phyloP scores from a whole-genome alignment of 2,113 vertebrate genomes.

The Cyphomyrus plagiostoma region DNA sequence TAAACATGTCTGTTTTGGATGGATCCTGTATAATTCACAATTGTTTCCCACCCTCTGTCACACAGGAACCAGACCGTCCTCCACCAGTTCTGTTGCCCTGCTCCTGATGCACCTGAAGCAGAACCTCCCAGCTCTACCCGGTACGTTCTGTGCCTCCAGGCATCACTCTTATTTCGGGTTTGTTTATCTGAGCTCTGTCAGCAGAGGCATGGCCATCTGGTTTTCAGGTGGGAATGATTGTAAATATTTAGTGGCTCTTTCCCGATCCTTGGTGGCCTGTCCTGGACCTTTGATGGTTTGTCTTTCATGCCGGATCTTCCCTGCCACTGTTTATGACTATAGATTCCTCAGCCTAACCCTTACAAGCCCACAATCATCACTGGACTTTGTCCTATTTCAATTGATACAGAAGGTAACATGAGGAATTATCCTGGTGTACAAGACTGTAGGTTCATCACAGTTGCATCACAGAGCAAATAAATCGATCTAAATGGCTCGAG shows the following conservation, averaged over 20 bases:
- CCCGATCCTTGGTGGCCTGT: not conserved
- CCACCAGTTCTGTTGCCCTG: constrained; percentile 97
- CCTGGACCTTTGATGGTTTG: not conserved
- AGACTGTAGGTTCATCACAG: not conserved
- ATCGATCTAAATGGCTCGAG: not conserved
- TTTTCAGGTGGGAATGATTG: constrained; percentile 57
- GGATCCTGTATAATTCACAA: not conserved
- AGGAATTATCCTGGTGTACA: not conserved
- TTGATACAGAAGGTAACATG: not conserved
- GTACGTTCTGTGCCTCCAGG: constrained; percentile 52
- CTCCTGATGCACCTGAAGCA: constrained; percentile 80
- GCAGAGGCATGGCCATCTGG: constrained; percentile 45
- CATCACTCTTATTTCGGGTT: not conserved
- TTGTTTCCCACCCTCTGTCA: not conserved
- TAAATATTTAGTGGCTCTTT: constrained; percentile 38
- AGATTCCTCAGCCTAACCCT: not conserved
- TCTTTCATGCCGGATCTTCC: not conserved
- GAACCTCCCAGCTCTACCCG: constrained; percentile 64
- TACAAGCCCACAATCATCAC: no score
- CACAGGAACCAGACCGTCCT: constrained; percentile 92
- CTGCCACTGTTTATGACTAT: not conserved
- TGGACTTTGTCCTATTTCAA: not conserved
- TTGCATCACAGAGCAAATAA: not conserved
- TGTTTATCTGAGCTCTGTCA: constrained; percentile 29
- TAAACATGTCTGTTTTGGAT: not conserved